Evolutionary conservation across 2,797 vertebrate genomes (phyloP).

Genomic region (Falco peregrinus): DNA sequence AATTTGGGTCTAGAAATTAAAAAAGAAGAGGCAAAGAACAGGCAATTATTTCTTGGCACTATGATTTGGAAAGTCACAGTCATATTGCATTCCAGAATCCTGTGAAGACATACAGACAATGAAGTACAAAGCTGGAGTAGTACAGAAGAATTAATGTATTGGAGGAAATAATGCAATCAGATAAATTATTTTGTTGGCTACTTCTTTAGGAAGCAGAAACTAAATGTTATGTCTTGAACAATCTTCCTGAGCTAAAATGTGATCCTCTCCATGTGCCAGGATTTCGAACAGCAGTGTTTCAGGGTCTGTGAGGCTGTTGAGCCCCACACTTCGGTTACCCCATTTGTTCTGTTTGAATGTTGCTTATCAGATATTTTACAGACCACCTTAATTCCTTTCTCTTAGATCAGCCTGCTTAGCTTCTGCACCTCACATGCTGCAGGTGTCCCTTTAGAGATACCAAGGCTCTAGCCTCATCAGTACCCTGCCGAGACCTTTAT

Average conservation of each 20-base stretch:
- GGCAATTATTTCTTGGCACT: constrained; percentile 21
- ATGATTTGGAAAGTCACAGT: constrained; percentile 14
- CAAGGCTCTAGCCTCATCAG: constrained; percentile 79
- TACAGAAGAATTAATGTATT: background rate
- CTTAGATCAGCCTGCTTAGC: constrained; percentile 56
- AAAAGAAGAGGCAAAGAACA: background rate
- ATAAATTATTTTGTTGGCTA: constrained; percentile 8
- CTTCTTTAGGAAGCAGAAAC: background rate
- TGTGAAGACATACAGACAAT: background rate
- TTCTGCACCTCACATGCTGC: constrained; percentile 60
- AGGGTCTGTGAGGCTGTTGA: background rate
- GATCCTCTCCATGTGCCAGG: background rate
- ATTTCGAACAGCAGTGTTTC: background rate
- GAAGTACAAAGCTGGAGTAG: background rate
- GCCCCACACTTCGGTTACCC: background rate
- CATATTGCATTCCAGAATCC: background rate
- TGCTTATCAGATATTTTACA: constrained; percentile 68
- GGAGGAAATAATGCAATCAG: background rate
- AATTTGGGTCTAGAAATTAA: constrained; percentile 53
- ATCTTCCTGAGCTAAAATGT: background rate
- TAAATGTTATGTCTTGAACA: background rate
- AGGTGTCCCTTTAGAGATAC: constrained; percentile 74
- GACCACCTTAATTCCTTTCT: constrained; percentile 64
- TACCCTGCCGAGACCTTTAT: constrained; percentile 82
- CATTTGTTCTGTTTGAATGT: background rate